phyloP scores from a whole-genome alignment of 2,113 vertebrate genomes.

The Pholis gunnellus region DNA sequence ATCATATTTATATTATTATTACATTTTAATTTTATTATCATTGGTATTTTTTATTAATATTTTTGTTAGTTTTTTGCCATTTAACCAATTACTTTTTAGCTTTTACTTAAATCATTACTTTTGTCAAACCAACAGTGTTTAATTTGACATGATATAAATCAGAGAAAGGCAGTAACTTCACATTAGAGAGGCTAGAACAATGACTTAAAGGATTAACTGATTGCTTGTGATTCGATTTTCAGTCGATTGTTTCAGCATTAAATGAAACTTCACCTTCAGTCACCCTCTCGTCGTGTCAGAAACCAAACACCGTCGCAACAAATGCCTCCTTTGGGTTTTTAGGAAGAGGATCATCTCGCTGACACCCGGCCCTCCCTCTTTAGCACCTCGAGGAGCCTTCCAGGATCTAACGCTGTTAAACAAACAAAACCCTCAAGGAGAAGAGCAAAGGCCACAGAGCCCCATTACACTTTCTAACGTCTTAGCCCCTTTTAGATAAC shows the following conservation, averaged over 20 bases:
- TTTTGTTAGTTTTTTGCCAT: background rate
- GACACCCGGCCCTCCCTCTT: conserved; percentile 54
- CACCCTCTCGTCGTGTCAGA: background rate
- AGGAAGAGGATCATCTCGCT: conserved; percentile 41
- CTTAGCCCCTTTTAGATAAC: conserved; percentile 55
- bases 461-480: conserved; percentile 69
- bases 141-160: background rate
- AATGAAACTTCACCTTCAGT: background rate
- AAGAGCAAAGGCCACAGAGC: conserved; percentile 75
- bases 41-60: too few species aligned
- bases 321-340: conserved; percentile 28
- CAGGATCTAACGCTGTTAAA: conserved; percentile 73
- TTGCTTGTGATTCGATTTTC: background rate
- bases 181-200: background rate
- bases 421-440: conserved; percentile 73
- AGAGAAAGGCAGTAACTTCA: background rate
- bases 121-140: background rate
- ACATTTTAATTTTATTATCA: too few species aligned
- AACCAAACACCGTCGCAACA: conserved; percentile 10
- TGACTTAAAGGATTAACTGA: background rate
- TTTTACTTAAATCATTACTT: background rate
- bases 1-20: background rate
- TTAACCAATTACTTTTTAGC: background rate
- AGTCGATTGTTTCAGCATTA: background rate
- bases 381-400: conserved; percentile 63